Base-by-base conservation (phyloP, 2,113 vertebrate genomes). In the Machaerirhynchus nigripectus region DNA sequence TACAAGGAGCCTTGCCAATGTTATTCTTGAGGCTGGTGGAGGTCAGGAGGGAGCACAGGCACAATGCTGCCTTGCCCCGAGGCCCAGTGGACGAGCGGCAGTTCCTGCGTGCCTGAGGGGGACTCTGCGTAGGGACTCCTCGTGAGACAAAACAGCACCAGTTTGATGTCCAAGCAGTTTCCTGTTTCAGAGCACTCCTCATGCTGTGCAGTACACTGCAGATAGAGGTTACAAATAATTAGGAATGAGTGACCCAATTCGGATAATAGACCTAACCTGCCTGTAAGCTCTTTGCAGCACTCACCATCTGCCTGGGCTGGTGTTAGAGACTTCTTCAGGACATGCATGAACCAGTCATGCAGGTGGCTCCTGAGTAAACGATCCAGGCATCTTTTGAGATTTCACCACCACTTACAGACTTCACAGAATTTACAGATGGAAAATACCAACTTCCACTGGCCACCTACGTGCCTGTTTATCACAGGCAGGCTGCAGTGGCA, bases 21-120 rank as follows among this genome's bases (percentile, higher is more conserved):
- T 96, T 96, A 76, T 93, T 94, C 86, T 91, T 94, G 92, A 15
- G 90, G 55, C 89, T 81, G 92, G 11, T 90, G 93, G 95, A 89
- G 95, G 94, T 96, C 95, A 89, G 96, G 53, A 82, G 89, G 88
- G 92, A 84, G 95, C 96, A 92, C 16, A 15, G 56, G 16, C 92
- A 78, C 76, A 85, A 71, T 24, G 56, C 68, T 64, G 73, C 2
- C 76, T 60, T 10, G 92, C 92, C 92, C 82, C 26, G 4, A 73
- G 88, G 44, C 87, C 40, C 85, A 9, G 74, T 59, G n/a, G 73
- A 65, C 9, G 22, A 46, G 93, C 30, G 1, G 75, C 60, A 2
- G 40, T 7, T 85, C 84, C 85, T 24, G n/a, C 33, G 37, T 30
- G 63, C 53, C 91, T 59, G 10, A 20, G 24, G 69, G 79, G 49